phyloP scores from a whole-genome alignment of 2,113 vertebrate species.

The Ctenodactylus gundi region DNA sequence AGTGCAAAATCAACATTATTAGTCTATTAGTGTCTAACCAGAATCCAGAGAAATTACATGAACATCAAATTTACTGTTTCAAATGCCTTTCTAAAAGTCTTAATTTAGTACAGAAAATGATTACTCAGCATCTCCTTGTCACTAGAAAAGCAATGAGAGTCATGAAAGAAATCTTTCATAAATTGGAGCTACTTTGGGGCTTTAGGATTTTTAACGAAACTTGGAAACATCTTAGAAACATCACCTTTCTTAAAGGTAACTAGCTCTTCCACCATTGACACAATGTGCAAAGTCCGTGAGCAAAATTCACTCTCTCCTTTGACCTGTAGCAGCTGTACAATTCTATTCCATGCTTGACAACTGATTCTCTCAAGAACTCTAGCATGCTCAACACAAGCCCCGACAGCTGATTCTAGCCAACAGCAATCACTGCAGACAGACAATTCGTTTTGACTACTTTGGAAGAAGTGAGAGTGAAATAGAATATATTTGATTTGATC shows the following conservation, averaged over 20 bases:
- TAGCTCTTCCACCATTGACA: slow-evolving; percentile 34
- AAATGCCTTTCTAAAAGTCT: background rate
- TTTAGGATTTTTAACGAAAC: background rate
- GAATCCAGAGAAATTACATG: slow-evolving; percentile 9
- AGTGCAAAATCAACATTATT: background rate
- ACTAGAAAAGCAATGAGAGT: background rate
- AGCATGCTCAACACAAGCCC: background rate
- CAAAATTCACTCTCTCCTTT: slow-evolving; percentile 46
- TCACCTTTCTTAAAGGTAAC: slow-evolving; percentile 27
- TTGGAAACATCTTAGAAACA: slow-evolving; percentile 22
- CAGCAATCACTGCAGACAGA: slow-evolving; percentile 18
- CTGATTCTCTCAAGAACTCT: slow-evolving; percentile 65
- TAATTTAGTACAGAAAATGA: slow-evolving; percentile 29
- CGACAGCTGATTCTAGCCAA: slow-evolving; percentile 47
- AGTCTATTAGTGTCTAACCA: background rate
- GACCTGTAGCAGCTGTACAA: slow-evolving; percentile 47
- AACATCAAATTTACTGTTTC: slow-evolving; percentile 26
- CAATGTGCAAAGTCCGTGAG: slow-evolving; percentile 21
- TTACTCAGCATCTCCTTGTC: background rate
- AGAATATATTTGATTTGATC: background rate
- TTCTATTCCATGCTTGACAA: slow-evolving; percentile 57
- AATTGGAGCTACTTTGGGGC: background rate
- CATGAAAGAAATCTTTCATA: slow-evolving; percentile 33
- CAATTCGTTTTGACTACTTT: slow-evolving; percentile 35
- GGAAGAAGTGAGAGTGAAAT: slow-evolving; percentile 33